Evolutionary conservation across 2,888 invertebrate species (phyloP).

Genomic region (Fragum whitleyi): DNA sequence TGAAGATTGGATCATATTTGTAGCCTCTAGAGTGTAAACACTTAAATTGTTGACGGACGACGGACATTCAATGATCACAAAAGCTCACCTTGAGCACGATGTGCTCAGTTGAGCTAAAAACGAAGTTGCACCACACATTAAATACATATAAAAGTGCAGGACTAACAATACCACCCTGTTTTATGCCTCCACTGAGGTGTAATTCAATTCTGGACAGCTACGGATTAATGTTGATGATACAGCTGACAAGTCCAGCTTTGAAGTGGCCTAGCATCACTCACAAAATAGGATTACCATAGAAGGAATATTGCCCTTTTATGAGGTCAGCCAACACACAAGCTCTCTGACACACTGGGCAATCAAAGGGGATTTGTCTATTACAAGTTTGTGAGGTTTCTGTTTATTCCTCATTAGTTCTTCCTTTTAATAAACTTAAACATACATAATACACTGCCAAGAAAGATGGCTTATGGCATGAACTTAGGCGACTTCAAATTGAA

Average conservation of each 20-base stretch:
- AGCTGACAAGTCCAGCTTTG: conserved; percentile 19
- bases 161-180: background rate
- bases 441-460: background rate
- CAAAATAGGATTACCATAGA: conserved; percentile 25
- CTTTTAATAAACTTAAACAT: background rate
- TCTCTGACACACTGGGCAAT: conserved; percentile 11
- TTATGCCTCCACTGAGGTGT: background rate
- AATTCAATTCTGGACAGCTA: conserved; percentile 15
- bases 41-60: too few relatives aligned
- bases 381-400: conserved; percentile 20
- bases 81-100: too few relatives aligned
- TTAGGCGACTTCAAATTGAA: too few relatives aligned
- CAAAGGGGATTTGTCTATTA: conserved; percentile 18
- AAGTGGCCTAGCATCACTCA: conserved; percentile 23
- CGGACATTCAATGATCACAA: too few relatives aligned
- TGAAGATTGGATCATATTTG: too few relatives aligned
- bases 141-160: background rate
- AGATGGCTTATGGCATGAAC: too few relatives aligned
- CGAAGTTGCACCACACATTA: background rate
- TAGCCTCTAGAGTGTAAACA: too few relatives aligned
- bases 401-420: background rate
- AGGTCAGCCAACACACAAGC: conserved; percentile 8
- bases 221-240: conserved; percentile 26
- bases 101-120: too few relatives aligned
- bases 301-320: conserved; percentile 33